Conservation (phyloP, 2,113 vertebrate genomes). For the Gymnobelideus leadbeateri region DNA sequence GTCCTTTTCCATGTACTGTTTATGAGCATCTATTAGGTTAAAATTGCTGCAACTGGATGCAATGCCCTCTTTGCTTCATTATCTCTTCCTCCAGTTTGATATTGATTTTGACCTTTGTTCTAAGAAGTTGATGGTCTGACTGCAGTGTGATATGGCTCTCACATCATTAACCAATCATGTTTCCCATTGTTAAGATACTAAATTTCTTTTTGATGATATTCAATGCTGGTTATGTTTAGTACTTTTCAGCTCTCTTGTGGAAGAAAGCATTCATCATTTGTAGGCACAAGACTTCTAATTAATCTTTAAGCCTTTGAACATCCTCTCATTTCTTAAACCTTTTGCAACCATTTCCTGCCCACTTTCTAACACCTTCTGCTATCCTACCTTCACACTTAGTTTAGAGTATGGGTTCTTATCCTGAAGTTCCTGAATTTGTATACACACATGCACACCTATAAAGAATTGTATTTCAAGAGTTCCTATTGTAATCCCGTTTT, state of each 20-base stretch:
- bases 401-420: neutral
- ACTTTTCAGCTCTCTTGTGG: neutral
- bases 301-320: neutral
- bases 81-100: neutral
- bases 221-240: neutral
- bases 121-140: neutral
- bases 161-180: neutral
- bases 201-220: neutral
- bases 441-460: neutral
- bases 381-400: neutral
- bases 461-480: neutral
- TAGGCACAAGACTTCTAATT: neutral
- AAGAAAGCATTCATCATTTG: neutral
- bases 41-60: neutral
- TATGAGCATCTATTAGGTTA: neutral
- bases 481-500: neutral
- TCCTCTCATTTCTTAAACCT: neutral
- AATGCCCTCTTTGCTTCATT: neutral
- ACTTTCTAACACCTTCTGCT: neutral
- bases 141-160: neutral
- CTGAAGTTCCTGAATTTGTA: neutral
- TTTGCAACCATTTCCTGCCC: neutral
- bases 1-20: neutral
- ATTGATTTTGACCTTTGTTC: neutral
- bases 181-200: neutral